Conservation (phyloP, 2,113 vertebrate species). For the Sula dactylatra region DNA sequence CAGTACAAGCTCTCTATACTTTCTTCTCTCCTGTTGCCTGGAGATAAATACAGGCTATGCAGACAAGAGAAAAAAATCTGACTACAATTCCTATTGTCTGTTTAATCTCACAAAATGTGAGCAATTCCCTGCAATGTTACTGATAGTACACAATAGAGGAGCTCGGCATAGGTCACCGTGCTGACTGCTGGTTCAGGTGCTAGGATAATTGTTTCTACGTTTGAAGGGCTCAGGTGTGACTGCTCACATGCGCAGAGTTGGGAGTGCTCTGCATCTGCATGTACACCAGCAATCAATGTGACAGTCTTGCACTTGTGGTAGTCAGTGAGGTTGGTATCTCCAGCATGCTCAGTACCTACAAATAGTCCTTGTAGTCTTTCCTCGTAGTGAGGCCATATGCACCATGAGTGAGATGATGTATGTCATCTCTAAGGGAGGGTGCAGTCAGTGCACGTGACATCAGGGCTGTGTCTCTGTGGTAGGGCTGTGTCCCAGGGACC, state of each 20-base stretch:
- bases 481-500: not conserved
- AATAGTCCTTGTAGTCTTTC: not conserved
- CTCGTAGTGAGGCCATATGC: not conserved
- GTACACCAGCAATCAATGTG: not conserved
- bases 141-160: not conserved
- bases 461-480: not conserved
- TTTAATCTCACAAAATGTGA: conserved; percentile 50
- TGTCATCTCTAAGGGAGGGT: not conserved
- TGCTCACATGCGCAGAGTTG: not conserved
- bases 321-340: not conserved
- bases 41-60: conserved; percentile 35
- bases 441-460: accelerated
- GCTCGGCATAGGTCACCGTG: not conserved
- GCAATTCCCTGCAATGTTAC: not conserved
- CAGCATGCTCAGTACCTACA: not conserved
- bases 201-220: not conserved
- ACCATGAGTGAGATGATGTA: accelerated
- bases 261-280: not conserved
- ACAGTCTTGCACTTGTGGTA: not conserved
- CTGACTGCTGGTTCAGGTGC: not conserved
- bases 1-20: not conserved
- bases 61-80: not conserved
- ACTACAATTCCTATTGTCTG: conserved; percentile 3
- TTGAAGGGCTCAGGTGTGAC: not conserved
- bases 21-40: conserved; percentile 22